phyloP scores from a whole-genome alignment of 64 coral and sea anemone species.

The Pocillopora verrucosa region DNA sequence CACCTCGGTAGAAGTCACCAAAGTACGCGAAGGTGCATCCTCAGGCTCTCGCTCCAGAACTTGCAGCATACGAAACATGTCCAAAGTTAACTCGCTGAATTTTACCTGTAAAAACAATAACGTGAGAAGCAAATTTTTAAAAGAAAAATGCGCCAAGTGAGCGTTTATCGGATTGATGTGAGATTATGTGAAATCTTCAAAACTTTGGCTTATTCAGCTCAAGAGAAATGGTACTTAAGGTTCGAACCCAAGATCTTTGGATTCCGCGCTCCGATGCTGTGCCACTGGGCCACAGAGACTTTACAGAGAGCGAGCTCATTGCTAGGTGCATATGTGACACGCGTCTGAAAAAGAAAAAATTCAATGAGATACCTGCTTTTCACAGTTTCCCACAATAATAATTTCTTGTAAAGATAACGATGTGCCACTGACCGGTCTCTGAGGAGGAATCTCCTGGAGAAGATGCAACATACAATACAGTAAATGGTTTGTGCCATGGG shows the following conservation, averaged over 20 bases:
- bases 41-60: conserved; percentile 93
- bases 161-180: background rate
- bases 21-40: conserved; percentile 62
- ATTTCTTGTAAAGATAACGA: conserved; percentile 92
- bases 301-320: too few species aligned
- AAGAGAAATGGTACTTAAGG: too few species aligned
- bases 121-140: background rate
- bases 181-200: too few species aligned
- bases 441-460: conserved; percentile 50
- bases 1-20: conserved; percentile 62
- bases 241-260: too few species aligned
- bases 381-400: conserved; percentile 91
- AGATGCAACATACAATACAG: background rate
- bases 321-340: too few species aligned
- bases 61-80: conserved; percentile 99
- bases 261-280: too few species aligned
- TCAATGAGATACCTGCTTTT: conserved; percentile 77
- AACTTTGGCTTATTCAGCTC: too few species aligned
- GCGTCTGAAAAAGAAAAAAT: background rate
- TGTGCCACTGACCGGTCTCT: conserved; percentile 15
- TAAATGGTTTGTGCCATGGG: too few species aligned
- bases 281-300: too few species aligned
- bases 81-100: conserved; percentile 95
- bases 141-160: too few species aligned
- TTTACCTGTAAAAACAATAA: conserved; percentile 65